These are phyloP conservation scores for Coluber constrictor DNA, from an alignment of 2,797 vertebrate genomes.

Conservation along the genomic window DNA sequence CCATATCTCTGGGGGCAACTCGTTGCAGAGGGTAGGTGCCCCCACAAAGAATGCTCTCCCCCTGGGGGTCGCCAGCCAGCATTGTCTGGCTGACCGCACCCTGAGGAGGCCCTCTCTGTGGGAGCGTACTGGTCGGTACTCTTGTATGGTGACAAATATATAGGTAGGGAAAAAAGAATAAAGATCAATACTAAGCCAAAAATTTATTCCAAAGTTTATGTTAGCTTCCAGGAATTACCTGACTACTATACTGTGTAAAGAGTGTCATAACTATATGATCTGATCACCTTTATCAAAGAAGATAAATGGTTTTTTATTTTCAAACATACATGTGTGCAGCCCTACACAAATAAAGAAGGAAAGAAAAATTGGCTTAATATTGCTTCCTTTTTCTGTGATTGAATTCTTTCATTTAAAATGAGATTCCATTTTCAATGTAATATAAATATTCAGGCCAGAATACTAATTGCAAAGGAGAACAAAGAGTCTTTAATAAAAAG, in stretches of 20 bases:
- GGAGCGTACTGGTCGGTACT: too few species aligned
- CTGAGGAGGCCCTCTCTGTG: too few species aligned
- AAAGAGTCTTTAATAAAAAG: constrained; percentile 38
- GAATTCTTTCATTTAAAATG: constrained; percentile 25
- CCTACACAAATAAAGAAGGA: not conserved
- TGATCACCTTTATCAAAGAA: not conserved
- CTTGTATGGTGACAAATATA: not conserved
- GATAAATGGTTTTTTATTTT: not conserved
- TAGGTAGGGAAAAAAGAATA: not conserved
- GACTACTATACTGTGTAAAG: not conserved
- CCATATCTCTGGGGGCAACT: too few species aligned
- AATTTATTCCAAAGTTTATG: not conserved
- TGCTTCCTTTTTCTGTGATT: not conserved
- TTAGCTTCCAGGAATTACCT: not conserved
- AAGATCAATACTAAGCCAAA: not conserved
- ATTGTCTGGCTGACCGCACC: too few species aligned
- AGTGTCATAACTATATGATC: not conserved
- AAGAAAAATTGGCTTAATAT: constrained; percentile 27
- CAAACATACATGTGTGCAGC: not conserved
- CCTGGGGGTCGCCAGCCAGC: too few species aligned
- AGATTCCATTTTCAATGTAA: constrained; percentile 4
- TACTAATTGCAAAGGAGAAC: constrained; percentile 35
- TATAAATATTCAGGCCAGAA: constrained; percentile 29
- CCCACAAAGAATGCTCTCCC: too few species aligned
- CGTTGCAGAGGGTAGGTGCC: too few species aligned